A percentile compares a stretch with the other conserved stretches of the same genome.
Conservation (phyloP, 1,140 invertebrate genomes). For the Nebria ingens region DNA sequence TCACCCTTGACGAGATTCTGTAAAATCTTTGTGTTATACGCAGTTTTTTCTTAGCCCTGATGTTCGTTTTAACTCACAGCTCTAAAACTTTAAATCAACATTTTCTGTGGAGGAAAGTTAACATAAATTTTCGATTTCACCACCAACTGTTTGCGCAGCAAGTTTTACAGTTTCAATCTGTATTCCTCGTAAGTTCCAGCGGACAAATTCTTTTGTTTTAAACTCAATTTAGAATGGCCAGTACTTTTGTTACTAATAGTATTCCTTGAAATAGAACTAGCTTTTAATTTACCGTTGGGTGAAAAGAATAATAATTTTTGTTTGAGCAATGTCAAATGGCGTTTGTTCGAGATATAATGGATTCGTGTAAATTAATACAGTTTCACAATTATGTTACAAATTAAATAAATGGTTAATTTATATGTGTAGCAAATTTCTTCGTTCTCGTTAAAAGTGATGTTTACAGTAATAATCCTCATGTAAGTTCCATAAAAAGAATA, state of each 20-base stretch:
- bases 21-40: neutral
- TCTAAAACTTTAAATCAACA: slow-evolving; percentile 1
- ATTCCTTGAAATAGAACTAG: neutral
- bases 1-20: neutral
- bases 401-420: no score
- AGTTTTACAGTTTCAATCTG: neutral
- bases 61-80: neutral
- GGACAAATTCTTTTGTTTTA: neutral
- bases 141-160: neutral
- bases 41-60: neutral
- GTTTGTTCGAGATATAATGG: no score
- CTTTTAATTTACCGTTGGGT: neutral
- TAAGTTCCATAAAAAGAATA: no score
- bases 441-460: no score
- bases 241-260: neutral
- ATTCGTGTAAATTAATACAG: no score
- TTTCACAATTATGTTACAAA: no score
- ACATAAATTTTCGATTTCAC: neutral
- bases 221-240: neutral
- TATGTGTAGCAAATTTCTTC: neutral
- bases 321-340: no score
- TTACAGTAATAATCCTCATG: neutral
- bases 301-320: no score
- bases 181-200: neutral
- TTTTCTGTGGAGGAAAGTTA: neutral